Evolutionary conservation across 2,797 vertebrate species (phyloP).

Genomic region (Paratrypauchen microcephalus): DNA sequence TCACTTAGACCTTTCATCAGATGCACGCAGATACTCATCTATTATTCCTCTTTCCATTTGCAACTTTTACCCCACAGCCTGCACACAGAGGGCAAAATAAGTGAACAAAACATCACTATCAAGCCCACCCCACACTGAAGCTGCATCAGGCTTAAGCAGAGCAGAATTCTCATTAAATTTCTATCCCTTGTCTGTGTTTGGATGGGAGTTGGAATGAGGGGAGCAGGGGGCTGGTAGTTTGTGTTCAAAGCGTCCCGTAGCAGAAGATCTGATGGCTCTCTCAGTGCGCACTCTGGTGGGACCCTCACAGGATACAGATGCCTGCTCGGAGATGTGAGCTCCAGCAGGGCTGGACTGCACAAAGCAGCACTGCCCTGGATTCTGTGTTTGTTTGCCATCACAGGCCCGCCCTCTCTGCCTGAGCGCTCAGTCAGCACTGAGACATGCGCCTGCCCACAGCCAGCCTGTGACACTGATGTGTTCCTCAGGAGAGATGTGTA

Average conservation of each 20-base stretch:
- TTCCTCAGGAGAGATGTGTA: slow-evolving; percentile 77
- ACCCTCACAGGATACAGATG: slow-evolving; percentile 76
- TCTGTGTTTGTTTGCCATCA: slow-evolving; percentile 75
- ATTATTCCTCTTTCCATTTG: slow-evolving; percentile 75
- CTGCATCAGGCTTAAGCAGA: slow-evolving; percentile 62
- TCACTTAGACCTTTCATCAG: slow-evolving; percentile 79
- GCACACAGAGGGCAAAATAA: slow-evolving; percentile 67
- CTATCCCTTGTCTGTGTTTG: slow-evolving; percentile 67
- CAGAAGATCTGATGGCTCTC: slow-evolving; percentile 76
- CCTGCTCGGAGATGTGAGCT: slow-evolving; percentile 74
- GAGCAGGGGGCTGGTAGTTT: slow-evolving; percentile 59
- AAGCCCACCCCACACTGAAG: slow-evolving; percentile 59
- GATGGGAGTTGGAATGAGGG: slow-evolving; percentile 56
- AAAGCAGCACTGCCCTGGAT: slow-evolving; percentile 72
- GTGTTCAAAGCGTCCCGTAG: slow-evolving; percentile 72
- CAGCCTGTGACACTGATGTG: slow-evolving; percentile 75
- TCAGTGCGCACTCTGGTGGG: slow-evolving; percentile 71
- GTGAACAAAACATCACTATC: slow-evolving; percentile 70
- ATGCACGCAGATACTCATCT: slow-evolving; percentile 78
- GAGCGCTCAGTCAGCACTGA: slow-evolving; percentile 69
- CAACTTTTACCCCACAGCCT: slow-evolving; percentile 68
- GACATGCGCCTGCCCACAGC: slow-evolving; percentile 74
- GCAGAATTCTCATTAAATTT: slow-evolving; percentile 74
- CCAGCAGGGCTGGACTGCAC: slow-evolving; percentile 66
- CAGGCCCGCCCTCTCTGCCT: slow-evolving; percentile 63